Evolutionary conservation across 1,140 invertebrate species (phyloP).

Genomic region (Himalopsyche phryganea): DNA sequence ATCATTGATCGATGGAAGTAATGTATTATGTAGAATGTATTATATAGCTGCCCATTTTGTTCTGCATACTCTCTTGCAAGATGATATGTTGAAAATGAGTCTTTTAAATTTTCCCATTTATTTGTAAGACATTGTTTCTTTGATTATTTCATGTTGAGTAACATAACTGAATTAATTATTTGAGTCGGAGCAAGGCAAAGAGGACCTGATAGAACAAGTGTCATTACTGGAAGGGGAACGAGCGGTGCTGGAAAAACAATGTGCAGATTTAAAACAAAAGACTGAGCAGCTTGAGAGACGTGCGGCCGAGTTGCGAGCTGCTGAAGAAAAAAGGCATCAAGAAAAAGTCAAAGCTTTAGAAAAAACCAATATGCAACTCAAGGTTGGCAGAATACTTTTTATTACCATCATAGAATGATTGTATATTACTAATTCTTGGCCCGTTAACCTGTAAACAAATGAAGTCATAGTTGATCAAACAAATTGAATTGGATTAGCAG

Average conservation of each 20-base stretch:
- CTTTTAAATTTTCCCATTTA: no score
- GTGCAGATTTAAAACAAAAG: conserved; percentile 78
- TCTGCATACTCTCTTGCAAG: no score
- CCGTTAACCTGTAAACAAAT: neutral
- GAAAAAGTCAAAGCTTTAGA: conserved; percentile 90
- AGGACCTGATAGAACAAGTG: conserved; percentile 56
- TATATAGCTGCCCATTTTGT: no score
- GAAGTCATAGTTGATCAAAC: neutral
- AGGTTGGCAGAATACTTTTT: conserved; percentile 57
- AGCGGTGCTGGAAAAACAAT: conserved; percentile 69
- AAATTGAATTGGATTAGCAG: neutral
- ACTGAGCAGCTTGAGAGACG: conserved; percentile 81
- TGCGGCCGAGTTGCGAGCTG: conserved; percentile 76
- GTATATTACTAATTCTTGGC: conserved; percentile 1
- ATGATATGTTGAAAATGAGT: no score
- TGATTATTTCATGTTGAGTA: no score
- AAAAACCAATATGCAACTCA: conserved; percentile 90
- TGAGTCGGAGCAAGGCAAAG: conserved; percentile 61
- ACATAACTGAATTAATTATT: neutral
- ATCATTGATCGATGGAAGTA: no score
- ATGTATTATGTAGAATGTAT: no score
- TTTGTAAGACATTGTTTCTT: no score
- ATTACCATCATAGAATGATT: conserved; percentile 6
- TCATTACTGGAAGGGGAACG: conserved; percentile 66
- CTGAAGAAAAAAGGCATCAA: conserved; percentile 86